These are phyloP conservation scores for Chalcosyrphus nemorum DNA, from an alignment of 2,888 invertebrate genomes.

Conservation along the genomic window DNA sequence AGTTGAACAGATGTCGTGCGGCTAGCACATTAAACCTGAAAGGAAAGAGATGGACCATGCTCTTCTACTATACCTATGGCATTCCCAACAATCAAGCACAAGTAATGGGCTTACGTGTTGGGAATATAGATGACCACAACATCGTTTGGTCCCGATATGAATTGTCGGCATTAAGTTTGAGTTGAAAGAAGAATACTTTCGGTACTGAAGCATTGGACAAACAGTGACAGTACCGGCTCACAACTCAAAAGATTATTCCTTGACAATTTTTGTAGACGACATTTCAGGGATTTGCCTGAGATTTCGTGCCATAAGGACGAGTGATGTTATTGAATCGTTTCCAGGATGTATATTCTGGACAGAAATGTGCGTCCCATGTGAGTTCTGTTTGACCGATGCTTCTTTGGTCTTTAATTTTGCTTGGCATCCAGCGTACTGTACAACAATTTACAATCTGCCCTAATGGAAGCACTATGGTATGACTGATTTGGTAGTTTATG, in stretches of 20 bases:
- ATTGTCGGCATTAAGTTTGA: constrained; percentile 30
- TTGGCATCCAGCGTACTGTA: not conserved
- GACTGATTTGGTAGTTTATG: constrained; percentile 2
- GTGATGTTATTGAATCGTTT: constrained; percentile 39
- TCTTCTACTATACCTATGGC: not conserved
- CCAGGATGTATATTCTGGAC: not conserved
- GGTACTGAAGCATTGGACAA: constrained; percentile 2
- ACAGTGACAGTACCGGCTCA: constrained; percentile 3
- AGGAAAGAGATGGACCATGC: not conserved
- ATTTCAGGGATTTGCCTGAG: constrained; percentile 39
- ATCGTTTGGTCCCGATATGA: constrained; percentile 8
- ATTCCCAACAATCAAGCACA: constrained; percentile 26
- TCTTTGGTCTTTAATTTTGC: constrained; percentile 12
- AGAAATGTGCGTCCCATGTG: not conserved
- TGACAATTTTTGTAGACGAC: constrained; percentile 18
- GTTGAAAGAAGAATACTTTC: constrained; percentile 5
- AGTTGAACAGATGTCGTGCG: constrained; percentile 14
- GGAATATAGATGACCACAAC: constrained; percentile 8
- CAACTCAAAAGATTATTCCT: constrained; percentile 34
- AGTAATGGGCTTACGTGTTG: constrained; percentile 42
- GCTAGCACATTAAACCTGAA: not conserved
- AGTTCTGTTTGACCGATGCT: not conserved
- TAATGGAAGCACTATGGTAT: constrained; percentile 12
- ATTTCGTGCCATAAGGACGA: constrained; percentile 32
- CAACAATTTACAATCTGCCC: constrained; percentile 28